Conservation (phyloP, 2,797 vertebrate genomes). For the Microhierax caerulescens region DNA sequence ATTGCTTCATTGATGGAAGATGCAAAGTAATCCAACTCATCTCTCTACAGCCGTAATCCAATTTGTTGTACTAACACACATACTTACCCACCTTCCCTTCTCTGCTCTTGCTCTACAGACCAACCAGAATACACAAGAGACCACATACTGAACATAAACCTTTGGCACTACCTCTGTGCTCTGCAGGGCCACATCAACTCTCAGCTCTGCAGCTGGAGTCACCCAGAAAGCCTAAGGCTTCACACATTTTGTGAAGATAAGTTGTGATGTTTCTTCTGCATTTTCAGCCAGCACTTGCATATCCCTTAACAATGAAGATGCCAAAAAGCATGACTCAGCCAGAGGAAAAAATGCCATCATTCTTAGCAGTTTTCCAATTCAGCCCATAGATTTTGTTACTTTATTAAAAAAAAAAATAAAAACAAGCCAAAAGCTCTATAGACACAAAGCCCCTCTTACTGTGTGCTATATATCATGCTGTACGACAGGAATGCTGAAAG, state of each 20-base stretch:
- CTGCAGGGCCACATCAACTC: neutral
- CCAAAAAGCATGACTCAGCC: neutral
- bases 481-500: neutral
- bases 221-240: neutral
- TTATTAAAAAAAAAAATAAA: neutral
- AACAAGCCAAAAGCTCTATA: neutral
- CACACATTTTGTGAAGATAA: neutral
- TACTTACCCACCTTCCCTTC: neutral
- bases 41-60: neutral
- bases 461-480: neutral
- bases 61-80: neutral
- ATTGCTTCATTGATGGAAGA: neutral
- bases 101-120: neutral
- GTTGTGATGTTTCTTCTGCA: neutral
- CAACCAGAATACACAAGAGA: neutral
- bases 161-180: neutral
- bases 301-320: neutral
- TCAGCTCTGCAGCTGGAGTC: neutral
- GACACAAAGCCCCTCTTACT: neutral
- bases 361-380: neutral
- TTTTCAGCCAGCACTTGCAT: neutral
- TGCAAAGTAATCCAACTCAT: neutral
- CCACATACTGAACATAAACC: neutral
- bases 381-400: neutral
- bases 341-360: neutral